Evolutionary conservation across 2,797 vertebrate species (phyloP), one percentile per base, ranked within the genome.

Genomic region (Myotis myotis): DNA sequence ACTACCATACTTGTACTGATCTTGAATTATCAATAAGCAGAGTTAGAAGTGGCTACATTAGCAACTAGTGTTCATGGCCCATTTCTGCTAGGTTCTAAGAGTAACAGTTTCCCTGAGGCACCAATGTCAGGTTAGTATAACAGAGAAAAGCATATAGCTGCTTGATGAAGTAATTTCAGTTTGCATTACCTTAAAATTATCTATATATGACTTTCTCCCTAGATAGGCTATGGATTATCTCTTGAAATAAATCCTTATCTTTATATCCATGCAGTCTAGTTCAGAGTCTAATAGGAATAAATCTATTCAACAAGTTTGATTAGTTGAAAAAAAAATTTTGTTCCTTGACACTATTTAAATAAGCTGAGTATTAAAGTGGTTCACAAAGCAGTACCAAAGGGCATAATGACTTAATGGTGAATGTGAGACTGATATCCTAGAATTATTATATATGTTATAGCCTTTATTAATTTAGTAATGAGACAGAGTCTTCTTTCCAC

Each of bases 271-370:
- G 75, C 55, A 82, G 87, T 86, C 49, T 71, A 91, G 38, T 30
- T 87, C 53, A 87, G 72, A 47, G 41, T 84, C 55, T 89, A 38
- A 57, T n/a, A 44, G 44, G 36, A 80, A 93, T 75, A 20, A n/a
- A 22, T 20, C 25, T 49, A 90, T 3, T 89, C 55, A 84, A 87
- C 41, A 84, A 78, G 28, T 53, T 64, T 89, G 44, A 75, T 68
- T 87, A 83, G 64, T 6, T 80, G 55, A 75, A 91, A 91, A 87
- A 83, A 84, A 1, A 2, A 79, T 6, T 82, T 64, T 82, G 47
- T 84, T 83, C 82, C 22, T 71, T 51, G 51, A 36, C 20, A 83
- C 23, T 89, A 16, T 90, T 94, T 79, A 89, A 92, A 96, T 64
- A 82, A 79, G 55, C 68, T 75, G 41, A 22, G 44, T 78, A 28